Evolutionary conservation across 2,797 vertebrate species (phyloP).

Genomic region (Sebastes vulpes): DNA sequence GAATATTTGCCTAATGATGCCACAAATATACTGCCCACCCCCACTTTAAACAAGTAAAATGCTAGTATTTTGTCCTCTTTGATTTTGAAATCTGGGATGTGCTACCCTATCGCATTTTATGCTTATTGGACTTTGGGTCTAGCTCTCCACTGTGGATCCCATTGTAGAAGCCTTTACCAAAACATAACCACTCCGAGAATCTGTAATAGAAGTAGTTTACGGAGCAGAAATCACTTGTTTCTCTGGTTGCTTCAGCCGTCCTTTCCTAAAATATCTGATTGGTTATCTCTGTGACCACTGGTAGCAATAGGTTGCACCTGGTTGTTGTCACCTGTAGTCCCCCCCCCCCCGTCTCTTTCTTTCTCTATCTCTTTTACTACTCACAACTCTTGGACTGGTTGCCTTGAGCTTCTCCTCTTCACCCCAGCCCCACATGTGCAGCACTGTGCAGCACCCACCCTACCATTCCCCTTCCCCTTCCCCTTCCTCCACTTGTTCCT

Average conservation of each 20-base stretch:
- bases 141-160: too few species aligned
- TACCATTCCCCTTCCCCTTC: neutral
- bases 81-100: too few species aligned
- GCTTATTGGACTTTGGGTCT: too few species aligned
- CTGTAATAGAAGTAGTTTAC: neutral
- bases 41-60: too few species aligned
- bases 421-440: conserved; percentile 68
- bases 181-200: conserved; percentile 32
- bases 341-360: conserved; percentile 46
- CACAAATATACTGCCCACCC: too few species aligned
- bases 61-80: too few species aligned
- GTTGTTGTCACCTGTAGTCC: conserved; percentile 86
- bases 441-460: conserved; percentile 62
- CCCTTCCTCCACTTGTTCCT: conserved; percentile 19
- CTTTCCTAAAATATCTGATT: conserved; percentile 58
- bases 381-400: conserved; percentile 85
- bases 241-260: conserved; percentile 51
- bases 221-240: conserved; percentile 11
- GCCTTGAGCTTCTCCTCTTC: conserved; percentile 88
- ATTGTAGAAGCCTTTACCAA: too few species aligned
- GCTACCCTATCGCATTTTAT: too few species aligned
- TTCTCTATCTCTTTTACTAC: conserved; percentile 77
- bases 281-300: conserved; percentile 73
- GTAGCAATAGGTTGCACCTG: conserved; percentile 83
- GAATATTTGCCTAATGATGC: too few species aligned